Base-by-base conservation (phyloP, 1,140 invertebrate species). In the Asobara japonica region DNA sequence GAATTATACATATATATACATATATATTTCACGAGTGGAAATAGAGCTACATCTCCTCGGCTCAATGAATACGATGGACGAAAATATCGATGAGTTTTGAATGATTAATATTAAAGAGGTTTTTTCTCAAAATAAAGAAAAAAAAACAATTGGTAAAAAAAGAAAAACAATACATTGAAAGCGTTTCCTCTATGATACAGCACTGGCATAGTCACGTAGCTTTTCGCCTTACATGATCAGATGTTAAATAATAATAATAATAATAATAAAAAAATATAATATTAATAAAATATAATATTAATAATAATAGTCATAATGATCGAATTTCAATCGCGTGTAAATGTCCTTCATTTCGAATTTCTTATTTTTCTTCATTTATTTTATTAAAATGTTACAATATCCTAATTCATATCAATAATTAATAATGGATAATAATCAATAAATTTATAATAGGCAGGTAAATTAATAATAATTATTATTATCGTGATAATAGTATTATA, bases 401-500 rank as follows among this genome's bases (percentile, higher is more conserved):
- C 80, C 80, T 73, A 56, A 70, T 76, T 75, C 75, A 61, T 76
- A 69, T 65, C 78, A 76, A 70, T 77, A 77, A 74, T 71, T 78
- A 75, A 77, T 77, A 76, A 76, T 78, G 77, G 74, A 74, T 80
- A 78, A 75, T 78, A 77, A 78, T 78, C 48, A 78, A 77, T 78
- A 84, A 83, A 84, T 83, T 85, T 80, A 84, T 84, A 81, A 82
- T 78, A 84, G 82, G 81, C 82, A 83, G 80, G 80, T 83, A 84
- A 84, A 82, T 82, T 81, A 84, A 83, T 84, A 81, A 85, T 85
- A 78, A 81, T 82, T 78, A 83, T 82, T 79, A 82, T 82, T 77
- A 81, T 79, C 66, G 69, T 84, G 83, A 81, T 83, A 76, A 80
- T 83, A 83, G 71, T 80, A 77, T 79, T 79, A 62, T 83, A 83